Base-by-base conservation (phyloP, 2,797 vertebrate genomes). In the Brotula barbata region DNA sequence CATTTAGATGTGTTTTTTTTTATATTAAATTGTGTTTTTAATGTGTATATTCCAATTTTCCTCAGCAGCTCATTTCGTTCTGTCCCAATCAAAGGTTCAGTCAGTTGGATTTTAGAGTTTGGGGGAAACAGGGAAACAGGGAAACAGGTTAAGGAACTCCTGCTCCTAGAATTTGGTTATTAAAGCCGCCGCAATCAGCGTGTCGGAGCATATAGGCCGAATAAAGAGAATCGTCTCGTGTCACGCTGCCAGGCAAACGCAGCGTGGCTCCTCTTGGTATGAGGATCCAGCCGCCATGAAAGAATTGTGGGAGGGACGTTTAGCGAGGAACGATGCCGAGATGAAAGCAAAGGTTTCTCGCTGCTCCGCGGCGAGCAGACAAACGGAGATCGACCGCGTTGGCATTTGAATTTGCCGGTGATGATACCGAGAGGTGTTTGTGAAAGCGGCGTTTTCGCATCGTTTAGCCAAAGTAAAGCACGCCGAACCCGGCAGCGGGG, bases 221-320 rank as follows among this genome's bases (percentile, higher is more conserved):
- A 7, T 33, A 6, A 33, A 33, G 11, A 15, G 2, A 14, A 36
- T 2, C 37, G 1, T 11, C 13, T 15, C 12, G 11, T 15, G 5
- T 39, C 50, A 22, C 36, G 50, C 34, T 42, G 25, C 22, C 58
- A 55, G 45, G 43, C 20, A 6, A 47, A 69, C 37, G 0, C 69
- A 1, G 58, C 61, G 10, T 41, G 63, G 31, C 36, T 43, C 63
- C 44, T 12, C 58, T 68, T 50, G 46, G 59, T 68, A 61, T 28
- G 3, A 33, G 12, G 58, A 59, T 82, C 56, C 71, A 60, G 68
- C 70, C 77, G 71, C 73, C 53, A 64, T 63, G 61, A 61, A 39
- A 33, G 57, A 81, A 65, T 71, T 73, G 82, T 65, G 36, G 72
- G 65, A 64, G 71, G 44, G 71, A 67, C 55, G 58, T 83, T 75